Percentiles rank a stretch among this genome's conserved stretches.
Conservation (phyloP, 1,140 invertebrate species). For the Anoplolepis gracilipes region DNA sequence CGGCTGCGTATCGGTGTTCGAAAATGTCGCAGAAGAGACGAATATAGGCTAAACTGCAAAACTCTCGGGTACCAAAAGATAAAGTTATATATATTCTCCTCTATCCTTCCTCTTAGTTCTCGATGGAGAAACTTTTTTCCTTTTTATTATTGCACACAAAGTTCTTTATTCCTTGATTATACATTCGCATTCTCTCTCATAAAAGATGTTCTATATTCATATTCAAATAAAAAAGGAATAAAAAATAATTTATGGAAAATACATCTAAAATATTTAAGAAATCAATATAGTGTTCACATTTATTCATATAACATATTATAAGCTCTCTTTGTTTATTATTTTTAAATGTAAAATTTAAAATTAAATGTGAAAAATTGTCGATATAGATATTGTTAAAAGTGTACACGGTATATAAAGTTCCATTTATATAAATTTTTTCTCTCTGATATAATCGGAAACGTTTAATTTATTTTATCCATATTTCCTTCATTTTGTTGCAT, state of each 20-base stretch:
- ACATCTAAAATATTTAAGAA: neutral
- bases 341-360: neutral
- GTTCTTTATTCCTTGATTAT: neutral
- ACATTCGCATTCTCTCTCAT: neutral
- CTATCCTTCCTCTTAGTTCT: neutral
- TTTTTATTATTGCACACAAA: neutral
- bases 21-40: neutral
- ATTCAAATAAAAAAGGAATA: neutral
- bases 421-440: neutral
- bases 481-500: neutral
- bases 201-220: neutral
- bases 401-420: neutral
- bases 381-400: neutral
- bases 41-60: conserved; percentile 4
- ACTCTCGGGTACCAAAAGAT: neutral
- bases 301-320: too few relatives aligned
- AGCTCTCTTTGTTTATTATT: too few relatives aligned
- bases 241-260: neutral
- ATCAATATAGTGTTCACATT: too few relatives aligned
- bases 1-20: conserved; percentile 41
- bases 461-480: neutral
- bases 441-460: neutral
- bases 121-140: neutral
- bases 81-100: conserved; percentile 15
- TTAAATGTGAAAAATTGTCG: neutral